Evolutionary conservation across 2,797 vertebrate species (phyloP).

Genomic region (Momotus momota): DNA sequence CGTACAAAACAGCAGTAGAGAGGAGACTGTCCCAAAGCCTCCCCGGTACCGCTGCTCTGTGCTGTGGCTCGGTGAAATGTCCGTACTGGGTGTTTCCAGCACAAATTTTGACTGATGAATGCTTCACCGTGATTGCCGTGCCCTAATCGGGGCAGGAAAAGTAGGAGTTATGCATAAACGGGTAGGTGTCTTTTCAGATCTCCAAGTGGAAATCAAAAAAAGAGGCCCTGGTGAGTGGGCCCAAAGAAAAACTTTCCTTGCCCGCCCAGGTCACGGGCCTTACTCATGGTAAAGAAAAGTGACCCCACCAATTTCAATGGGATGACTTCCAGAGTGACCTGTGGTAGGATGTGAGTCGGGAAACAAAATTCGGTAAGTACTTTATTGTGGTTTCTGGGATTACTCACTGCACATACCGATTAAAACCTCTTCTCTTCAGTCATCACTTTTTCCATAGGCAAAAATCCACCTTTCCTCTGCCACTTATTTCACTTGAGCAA

Average conservation of each 20-base stretch:
- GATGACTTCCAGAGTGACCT: neutral
- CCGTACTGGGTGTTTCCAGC: accelerated
- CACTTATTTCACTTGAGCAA: neutral
- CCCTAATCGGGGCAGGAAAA: neutral
- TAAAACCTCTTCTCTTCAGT: neutral
- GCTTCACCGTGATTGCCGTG: accelerated
- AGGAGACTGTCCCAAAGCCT: neutral
- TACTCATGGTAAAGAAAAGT: neutral
- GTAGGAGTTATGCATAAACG: neutral
- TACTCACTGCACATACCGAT: neutral
- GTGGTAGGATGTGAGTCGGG: neutral
- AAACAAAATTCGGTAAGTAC: neutral
- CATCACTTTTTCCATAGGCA: neutral
- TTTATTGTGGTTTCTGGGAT: neutral
- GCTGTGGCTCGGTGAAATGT: accelerated
- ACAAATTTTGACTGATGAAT: neutral
- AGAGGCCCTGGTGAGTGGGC: neutral
- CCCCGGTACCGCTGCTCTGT: accelerated
- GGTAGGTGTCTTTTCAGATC: neutral
- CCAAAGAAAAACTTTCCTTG: neutral
- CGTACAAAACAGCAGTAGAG: neutral
- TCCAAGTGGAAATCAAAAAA: neutral
- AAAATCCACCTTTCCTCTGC: neutral
- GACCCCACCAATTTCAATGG: neutral
- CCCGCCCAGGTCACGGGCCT: neutral